Evolutionary conservation across 2,797 vertebrate genomes (phyloP).

Genomic region (Schizopygopsis malacanthus): DNA sequence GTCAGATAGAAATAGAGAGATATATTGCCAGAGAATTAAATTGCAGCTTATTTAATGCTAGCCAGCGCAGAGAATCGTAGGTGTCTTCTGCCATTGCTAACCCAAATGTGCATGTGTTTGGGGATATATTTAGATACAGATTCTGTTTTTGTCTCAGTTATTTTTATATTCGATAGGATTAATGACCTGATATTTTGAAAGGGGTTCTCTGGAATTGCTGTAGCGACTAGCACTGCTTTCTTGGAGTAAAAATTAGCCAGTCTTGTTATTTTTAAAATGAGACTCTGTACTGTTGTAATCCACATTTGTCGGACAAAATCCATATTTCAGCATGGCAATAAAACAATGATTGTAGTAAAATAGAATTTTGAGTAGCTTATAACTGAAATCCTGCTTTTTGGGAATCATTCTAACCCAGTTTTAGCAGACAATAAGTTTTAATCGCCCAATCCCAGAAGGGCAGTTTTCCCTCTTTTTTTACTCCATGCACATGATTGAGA

Average conservation of each 20-base stretch:
- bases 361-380: conserved; percentile 3
- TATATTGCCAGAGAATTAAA: conserved; percentile 53
- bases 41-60: conserved; percentile 46
- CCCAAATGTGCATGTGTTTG: conserved; percentile 25
- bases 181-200: conserved; percentile 1
- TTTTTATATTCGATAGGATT: conserved; percentile 17
- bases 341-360: neutral
- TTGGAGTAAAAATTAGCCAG: neutral
- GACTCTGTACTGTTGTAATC: conserved; percentile 13
- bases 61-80: conserved; percentile 32
- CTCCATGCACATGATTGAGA: neutral
- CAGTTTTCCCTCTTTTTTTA: neutral
- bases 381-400: conserved; percentile 19
- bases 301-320: conserved; percentile 2
- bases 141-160: conserved; percentile 11
- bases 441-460: neutral
- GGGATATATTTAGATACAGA: conserved; percentile 18
- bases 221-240: neutral
- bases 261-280: neutral
- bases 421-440: conserved; percentile 29
- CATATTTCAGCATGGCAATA: neutral
- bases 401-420: conserved; percentile 1
- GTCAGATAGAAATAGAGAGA: conserved; percentile 70
- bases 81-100: conserved; percentile 18
- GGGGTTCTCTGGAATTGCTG: neutral